These are phyloP conservation scores for Drosophila busckii DNA, from an alignment of 1,140 invertebrate genomes.

Conservation along the genomic window DNA sequence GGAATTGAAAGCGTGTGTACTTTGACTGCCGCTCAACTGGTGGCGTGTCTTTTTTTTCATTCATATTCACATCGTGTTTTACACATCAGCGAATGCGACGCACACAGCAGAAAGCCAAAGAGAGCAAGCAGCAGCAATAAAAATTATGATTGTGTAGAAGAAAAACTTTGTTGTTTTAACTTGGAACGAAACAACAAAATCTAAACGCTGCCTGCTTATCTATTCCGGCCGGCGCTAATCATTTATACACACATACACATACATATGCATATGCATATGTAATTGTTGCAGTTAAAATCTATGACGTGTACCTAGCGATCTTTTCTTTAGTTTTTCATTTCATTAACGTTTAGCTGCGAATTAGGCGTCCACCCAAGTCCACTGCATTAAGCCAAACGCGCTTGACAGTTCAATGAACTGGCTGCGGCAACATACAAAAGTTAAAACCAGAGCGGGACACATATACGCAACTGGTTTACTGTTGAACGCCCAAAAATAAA, in stretches of 20 bases:
- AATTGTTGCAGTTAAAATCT: too few relatives aligned
- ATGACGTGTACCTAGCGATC: constrained; percentile 46
- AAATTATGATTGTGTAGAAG: too few relatives aligned
- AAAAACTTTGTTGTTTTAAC: too few relatives aligned
- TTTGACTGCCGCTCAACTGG: constrained; percentile 55
- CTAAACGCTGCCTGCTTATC: constrained; percentile 14
- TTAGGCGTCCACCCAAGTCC: constrained; percentile 24
- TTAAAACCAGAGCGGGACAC: constrained; percentile 19
- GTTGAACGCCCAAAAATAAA: constrained; percentile 18
- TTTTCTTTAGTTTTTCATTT: constrained; percentile 23
- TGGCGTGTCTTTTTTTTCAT: constrained; percentile 67
- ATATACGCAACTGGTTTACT: constrained; percentile 39
- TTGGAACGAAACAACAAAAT: constrained; percentile 11
- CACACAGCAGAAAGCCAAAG: constrained; percentile 18
- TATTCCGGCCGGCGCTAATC: constrained; percentile 41
- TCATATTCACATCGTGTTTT: constrained; percentile 64
- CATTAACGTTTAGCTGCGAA: constrained; percentile 54
- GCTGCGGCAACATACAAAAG: constrained; percentile 15
- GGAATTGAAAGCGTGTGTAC: constrained; percentile 69
- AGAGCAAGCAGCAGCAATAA: constrained; percentile 10
- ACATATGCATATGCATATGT: not conserved
- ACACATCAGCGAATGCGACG: constrained; percentile 42
- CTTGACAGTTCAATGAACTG: constrained; percentile 36
- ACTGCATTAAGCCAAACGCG: constrained; percentile 19
- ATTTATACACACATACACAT: constrained; percentile 1